Evolutionary conservation across 1,140 invertebrate species (phyloP), one percentile per base, ranked within the genome.

Genomic region (Lamellibrachia luymesi): DNA sequence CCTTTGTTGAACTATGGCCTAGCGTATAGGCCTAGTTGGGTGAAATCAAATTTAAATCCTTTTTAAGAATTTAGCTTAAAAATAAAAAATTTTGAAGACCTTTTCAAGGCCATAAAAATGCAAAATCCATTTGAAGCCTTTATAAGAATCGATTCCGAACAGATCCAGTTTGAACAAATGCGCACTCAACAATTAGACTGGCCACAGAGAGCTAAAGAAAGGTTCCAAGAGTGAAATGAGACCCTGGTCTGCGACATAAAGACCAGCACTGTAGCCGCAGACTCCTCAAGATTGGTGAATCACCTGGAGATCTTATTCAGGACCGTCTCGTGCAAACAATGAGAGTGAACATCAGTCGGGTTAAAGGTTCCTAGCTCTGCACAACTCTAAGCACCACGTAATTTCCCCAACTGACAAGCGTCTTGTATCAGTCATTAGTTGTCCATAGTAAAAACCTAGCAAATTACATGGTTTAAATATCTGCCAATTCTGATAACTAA

Each of bases 371-470:
- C 64, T 80, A 80, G 64, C 64, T 22, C 64, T 22, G 17, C 64
- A 80, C 64, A 22, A 22, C 64, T 80, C 64, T 80, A 80, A 80
- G 13, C 64, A 80, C 64, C 64, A 10, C 25, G 13, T 80, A 80
- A 80, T 80, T 80, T 80, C 64, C 64, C 4, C 64, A 80, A 80
- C 64, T 80, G 64, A 80, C 64, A 80, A 80, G 64, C 13, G 64
- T 80, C 64, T 80, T 80, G 64, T 80, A 80, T 80, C 64, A 80
- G 64, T 80, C 64, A 80, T 80, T 80, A 80, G 64, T 80, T 80
- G 64, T 80, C 64, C 64, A 80, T 80, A 80, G 64, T 10, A 80
- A 80, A 80, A 80, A 80, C 64, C 64, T 22, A 17, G 64, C 64
- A 80, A 80, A 80, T 80, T 80, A 80, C 64, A 80, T 80, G 64